These are phyloP conservation scores for Lycopodina hypogea DNA, from an alignment of 37 sponge, comb jelly and placozoan species.

Conservation along the genomic window DNA sequence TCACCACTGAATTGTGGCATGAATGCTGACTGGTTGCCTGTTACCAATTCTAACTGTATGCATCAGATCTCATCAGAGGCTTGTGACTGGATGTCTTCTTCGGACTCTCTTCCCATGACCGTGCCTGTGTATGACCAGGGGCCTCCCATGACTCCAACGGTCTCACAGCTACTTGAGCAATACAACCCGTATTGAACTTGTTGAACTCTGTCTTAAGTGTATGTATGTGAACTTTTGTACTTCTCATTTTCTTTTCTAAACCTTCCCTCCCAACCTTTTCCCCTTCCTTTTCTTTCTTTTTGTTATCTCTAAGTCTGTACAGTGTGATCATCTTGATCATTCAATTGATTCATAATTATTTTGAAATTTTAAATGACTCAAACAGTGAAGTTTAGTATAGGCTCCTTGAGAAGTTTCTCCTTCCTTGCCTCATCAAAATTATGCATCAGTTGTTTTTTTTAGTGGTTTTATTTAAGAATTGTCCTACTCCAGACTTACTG, in stretches of 20 bases:
- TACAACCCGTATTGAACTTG: constrained; percentile 16
- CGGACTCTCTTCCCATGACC: neutral
- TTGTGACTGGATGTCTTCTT: neutral
- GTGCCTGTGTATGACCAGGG: constrained; percentile 12
- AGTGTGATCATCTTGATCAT: neutral
- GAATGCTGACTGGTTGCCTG: constrained; percentile 5
- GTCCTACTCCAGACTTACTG: too few relatives aligned
- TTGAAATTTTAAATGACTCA: too few relatives aligned
- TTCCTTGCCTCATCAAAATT: too few relatives aligned
- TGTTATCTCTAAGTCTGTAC: neutral
- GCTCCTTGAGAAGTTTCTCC: too few relatives aligned
- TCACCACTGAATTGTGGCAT: neutral
- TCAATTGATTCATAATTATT: too few relatives aligned
- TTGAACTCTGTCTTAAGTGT: constrained; percentile 11
- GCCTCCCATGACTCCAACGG: constrained; percentile 22
- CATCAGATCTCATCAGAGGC: neutral
- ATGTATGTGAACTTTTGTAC: constrained; percentile 6
- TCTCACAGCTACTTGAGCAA: constrained; percentile 10
- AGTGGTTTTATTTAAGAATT: too few relatives aligned
- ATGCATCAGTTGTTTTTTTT: too few relatives aligned
- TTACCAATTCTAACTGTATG: neutral
- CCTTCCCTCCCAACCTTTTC: neutral
- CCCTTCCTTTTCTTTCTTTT: neutral
- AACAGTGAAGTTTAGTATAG: too few relatives aligned
- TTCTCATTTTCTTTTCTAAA: neutral